Conservation (phyloP, 2,113 vertebrate genomes). For the Ageneiosus marmoratus region DNA sequence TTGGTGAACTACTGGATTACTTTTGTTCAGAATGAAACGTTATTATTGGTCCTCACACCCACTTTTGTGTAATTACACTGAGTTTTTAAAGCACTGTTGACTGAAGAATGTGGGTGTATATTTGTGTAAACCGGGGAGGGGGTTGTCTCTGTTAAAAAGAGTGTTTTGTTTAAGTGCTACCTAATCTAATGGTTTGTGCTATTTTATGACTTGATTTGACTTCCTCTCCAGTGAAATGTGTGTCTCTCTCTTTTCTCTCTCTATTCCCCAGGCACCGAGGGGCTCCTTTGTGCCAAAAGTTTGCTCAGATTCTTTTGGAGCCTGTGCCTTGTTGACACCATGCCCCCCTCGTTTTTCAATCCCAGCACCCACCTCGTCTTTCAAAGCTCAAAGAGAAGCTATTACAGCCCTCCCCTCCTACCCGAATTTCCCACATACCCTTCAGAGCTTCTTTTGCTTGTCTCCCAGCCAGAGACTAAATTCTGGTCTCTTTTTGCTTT, state of each 20-base stretch:
- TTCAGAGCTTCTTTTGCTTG: slow-evolving; percentile 24
- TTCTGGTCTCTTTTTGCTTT: slow-evolving; percentile 48
- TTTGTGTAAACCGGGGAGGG: slow-evolving; percentile 49
- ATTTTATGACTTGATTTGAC: slow-evolving; percentile 68
- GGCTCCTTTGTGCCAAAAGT: slow-evolving; percentile 66
- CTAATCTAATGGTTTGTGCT: slow-evolving; percentile 59
- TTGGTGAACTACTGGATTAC: neutral
- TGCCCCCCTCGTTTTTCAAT: slow-evolving; percentile 51
- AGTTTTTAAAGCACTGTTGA: slow-evolving; percentile 68
- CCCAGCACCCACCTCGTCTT: slow-evolving; percentile 24
- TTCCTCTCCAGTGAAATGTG: slow-evolving; percentile 63
- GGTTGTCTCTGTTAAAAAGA: slow-evolving; percentile 60
- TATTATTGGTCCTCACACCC: slow-evolving; percentile 22
- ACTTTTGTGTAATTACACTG: slow-evolving; percentile 42
- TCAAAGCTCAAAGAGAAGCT: slow-evolving; percentile 35
- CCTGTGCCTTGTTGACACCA: slow-evolving; percentile 68
- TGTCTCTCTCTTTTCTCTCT: slow-evolving; percentile 5
- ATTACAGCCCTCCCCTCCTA: slow-evolving; percentile 19
- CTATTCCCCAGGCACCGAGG: slow-evolving; percentile 56
- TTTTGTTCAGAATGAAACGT: slow-evolving; percentile 30
- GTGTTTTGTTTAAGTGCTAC: slow-evolving; percentile 69
- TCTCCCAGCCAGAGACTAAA: slow-evolving; percentile 38
- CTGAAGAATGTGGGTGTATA: slow-evolving; percentile 62
- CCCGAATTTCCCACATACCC: slow-evolving; percentile 39
- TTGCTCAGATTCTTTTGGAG: slow-evolving; percentile 65